Base-by-base conservation (phyloP, 2,797 vertebrate species). In the Staurois parvus region DNA sequence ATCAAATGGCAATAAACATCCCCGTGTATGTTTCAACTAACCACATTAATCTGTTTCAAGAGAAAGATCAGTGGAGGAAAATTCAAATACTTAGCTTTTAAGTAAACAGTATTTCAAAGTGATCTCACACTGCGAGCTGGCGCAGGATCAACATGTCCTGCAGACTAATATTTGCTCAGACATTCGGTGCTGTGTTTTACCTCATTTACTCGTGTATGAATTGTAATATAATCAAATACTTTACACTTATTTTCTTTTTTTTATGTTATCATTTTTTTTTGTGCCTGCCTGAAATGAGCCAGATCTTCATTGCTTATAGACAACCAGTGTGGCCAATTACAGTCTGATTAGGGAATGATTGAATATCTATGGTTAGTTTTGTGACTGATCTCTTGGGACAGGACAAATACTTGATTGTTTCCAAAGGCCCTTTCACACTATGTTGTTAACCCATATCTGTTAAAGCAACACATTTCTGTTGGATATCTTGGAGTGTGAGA, bases 41-140 rank as follows among this genome's bases (percentile, higher is more conserved):
- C 80, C 83, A 69, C 81, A 87, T 87, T 87, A 87, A 87, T 87
- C 85, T 87, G 85, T 84, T 87, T 87, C 85, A 84, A 87, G 85
- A 79, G 85, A 87, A 84, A 87, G 85, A 87, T 87, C 85, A 87
- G 85, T 83, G 24, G 81, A 83, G 75, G 62, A 87, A 79, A 87
- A 87, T 84, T 87, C 85, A 87, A 84, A 87, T 87, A 84, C 85
- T 78, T 87, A 84, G 85, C 85, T 87, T 87, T 87, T 87, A 87
- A 84, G 85, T 84, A 87, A 87, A 87, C 85, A 83, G 81, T 87
- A 87, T 83, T 87, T 87, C 85, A 87, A 83, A 83, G 85, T 79
- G 85, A 87, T 83, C 81, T 87, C 85, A 87, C 76, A 87, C 76
- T 21, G 81, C 32, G 69, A 68, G 85, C 81, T 83, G 85, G 85